Evolutionary conservation across 1,140 invertebrate species (phyloP).

Genomic region (Prorops nasuta): DNA sequence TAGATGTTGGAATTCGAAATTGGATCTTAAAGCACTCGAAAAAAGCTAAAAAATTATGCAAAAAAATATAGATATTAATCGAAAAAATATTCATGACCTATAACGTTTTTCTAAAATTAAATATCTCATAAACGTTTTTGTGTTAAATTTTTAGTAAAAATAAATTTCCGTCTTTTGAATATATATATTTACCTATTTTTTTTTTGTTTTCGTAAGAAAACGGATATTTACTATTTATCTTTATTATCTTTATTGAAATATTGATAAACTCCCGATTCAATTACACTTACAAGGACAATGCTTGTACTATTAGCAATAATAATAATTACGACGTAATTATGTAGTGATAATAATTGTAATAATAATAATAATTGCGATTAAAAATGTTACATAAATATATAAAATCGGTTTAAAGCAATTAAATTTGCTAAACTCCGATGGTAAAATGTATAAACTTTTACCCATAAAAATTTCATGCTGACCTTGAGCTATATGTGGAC

Average conservation of each 20-base stretch:
- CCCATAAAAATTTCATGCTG: background rate
- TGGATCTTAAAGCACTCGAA: too few species aligned
- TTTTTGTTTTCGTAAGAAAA: too few species aligned
- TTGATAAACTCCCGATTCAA: background rate
- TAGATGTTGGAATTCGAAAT: too few species aligned
- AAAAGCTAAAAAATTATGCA: too few species aligned
- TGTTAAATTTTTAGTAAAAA: too few species aligned
- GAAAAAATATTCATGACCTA: too few species aligned
- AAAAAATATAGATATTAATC: too few species aligned
- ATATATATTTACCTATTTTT: too few species aligned
- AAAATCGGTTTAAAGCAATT: constrained; percentile 28
- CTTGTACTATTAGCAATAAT: background rate
- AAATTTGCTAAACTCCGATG: constrained; percentile 20
- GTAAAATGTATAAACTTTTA: background rate
- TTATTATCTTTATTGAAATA: background rate
- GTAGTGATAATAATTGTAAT: constrained; percentile 23
- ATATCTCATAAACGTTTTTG: too few species aligned
- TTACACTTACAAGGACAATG: background rate
- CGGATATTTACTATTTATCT: too few species aligned
- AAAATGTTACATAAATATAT: constrained; percentile 37
- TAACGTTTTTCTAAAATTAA: too few species aligned
- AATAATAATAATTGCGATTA: constrained; percentile 31
- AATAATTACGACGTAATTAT: background rate
- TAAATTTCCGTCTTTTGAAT: too few species aligned
- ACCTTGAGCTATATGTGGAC: background rate